Evolutionary conservation across 2,113 vertebrate species (phyloP).

Genomic region (Myotis lucifugus): DNA sequence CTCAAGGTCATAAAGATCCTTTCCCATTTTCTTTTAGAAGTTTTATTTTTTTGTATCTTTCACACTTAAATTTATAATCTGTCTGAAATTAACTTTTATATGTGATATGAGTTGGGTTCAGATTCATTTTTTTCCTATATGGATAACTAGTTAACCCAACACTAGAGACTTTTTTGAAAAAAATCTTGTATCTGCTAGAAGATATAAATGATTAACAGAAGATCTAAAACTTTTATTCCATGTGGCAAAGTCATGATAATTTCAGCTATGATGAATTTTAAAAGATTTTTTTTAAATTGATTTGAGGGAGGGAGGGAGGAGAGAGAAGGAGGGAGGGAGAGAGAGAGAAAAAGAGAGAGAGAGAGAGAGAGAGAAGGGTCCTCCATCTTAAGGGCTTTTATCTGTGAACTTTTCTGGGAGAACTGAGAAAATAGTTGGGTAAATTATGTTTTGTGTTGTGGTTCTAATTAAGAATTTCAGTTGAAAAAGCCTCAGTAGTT

Average conservation of each 20-base stretch:
- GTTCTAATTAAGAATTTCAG: not conserved
- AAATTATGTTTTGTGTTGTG: not conserved
- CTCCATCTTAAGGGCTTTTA: no score
- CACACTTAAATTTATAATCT: conserved; percentile 3
- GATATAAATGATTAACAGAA: not conserved
- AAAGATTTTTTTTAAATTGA: no score
- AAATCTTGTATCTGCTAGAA: not conserved
- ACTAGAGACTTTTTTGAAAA: not conserved
- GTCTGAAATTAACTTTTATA: not conserved
- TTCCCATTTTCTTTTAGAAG: not conserved
- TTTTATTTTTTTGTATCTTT: conserved; percentile 9
- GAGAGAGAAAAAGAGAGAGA: no score
- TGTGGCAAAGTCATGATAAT: not conserved
- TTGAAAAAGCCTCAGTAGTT: not conserved
- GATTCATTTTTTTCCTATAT: not conserved
- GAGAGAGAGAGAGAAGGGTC: no score
- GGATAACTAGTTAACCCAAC: not conserved
- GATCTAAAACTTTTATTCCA: not conserved
- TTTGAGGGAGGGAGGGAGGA: no score
- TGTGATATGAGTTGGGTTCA: not conserved
- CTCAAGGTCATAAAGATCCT: not conserved
- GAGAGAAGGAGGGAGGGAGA: no score
- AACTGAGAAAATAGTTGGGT: not conserved
- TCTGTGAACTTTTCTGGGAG: not conserved
- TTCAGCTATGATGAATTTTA: not conserved